Percentiles rank a stretch among this genome's conserved stretches.
These are phyloP conservation scores for Drosophila watanabei DNA, from an alignment of 1,140 invertebrate species.

Conservation along the genomic window DNA sequence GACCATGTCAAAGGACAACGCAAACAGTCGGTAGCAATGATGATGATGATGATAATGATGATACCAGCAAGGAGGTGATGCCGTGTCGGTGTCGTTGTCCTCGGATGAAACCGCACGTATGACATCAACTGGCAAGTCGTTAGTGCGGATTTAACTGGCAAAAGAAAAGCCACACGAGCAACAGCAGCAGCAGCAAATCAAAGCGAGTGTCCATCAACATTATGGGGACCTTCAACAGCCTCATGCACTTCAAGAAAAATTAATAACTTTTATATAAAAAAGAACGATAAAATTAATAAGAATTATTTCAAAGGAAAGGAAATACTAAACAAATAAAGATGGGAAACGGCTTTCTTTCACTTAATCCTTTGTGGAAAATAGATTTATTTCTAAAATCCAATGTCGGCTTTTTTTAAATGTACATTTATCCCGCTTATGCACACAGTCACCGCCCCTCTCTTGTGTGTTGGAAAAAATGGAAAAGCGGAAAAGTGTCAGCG, in stretches of 20 bases:
- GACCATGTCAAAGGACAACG: slow-evolving; percentile 22
- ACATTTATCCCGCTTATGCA: slow-evolving; percentile 34
- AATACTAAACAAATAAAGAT: background rate
- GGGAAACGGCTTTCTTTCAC: too few species aligned
- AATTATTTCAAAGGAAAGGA: background rate
- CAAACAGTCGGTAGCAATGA: slow-evolving; percentile 46
- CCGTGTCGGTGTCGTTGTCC: slow-evolving; percentile 43
- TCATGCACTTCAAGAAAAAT: slow-evolving; percentile 10
- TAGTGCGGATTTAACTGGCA: slow-evolving; percentile 60
- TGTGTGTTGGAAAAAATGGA: slow-evolving; percentile 29
- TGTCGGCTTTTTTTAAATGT: slow-evolving; percentile 8
- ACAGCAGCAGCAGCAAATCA: slow-evolving; percentile 67
- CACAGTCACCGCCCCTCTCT: slow-evolving; percentile 8
- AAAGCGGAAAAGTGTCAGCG: slow-evolving; percentile 72
- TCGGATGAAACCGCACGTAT: slow-evolving; percentile 61
- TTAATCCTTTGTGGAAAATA: too few species aligned
- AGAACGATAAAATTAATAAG: background rate
- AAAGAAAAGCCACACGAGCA: slow-evolving; percentile 56
- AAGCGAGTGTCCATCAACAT: slow-evolving; percentile 81
- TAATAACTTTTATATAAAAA: background rate
- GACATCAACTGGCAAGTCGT: slow-evolving; percentile 80
- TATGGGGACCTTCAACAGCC: slow-evolving; percentile 67
- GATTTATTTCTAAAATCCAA: background rate
- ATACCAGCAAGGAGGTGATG: slow-evolving; percentile 26
- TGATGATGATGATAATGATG: slow-evolving; percentile 14